Percentiles rank a stretch among this genome's conserved stretches.
These are phyloP conservation scores for Synanthedon formicaeformis DNA, from an alignment of 2,888 invertebrate species.

Conservation along the genomic window DNA sequence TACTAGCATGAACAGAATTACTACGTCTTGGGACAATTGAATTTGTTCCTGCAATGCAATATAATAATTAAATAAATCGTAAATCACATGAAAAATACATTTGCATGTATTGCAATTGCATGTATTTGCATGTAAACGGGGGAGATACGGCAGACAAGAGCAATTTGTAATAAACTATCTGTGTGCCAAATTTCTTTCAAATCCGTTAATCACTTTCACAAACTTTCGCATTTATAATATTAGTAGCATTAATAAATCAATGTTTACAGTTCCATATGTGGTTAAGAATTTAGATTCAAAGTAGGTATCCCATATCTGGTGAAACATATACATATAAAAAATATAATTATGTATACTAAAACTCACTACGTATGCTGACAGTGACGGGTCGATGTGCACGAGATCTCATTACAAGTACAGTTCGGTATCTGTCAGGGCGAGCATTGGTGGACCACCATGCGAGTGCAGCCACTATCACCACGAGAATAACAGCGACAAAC, in stretches of 20 bases:
- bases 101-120: too few species aligned
- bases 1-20: constrained; percentile 14
- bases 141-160: too few species aligned
- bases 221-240: too few species aligned
- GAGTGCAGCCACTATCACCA: constrained; percentile 72
- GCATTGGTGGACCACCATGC: constrained; percentile 85
- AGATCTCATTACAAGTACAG: constrained; percentile 74
- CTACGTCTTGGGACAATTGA: constrained; percentile 22
- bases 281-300: too few species aligned
- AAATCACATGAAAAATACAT: background rate
- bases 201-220: too few species aligned
- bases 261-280: too few species aligned
- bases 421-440: constrained; percentile 75
- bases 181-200: too few species aligned
- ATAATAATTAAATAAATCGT: background rate
- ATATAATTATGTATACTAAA: background rate
- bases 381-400: constrained; percentile 46
- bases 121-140: too few species aligned
- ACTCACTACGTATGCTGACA: constrained; percentile 40
- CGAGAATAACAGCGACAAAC: constrained; percentile 71
- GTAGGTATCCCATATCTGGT: too few species aligned
- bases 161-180: too few species aligned
- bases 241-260: too few species aligned
- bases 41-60: constrained; percentile 27
- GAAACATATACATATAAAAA: too few species aligned